A percentile compares a stretch with the other conserved stretches of the same genome.
phyloP scores from a whole-genome alignment of 2,888 invertebrate species.

The Pyralis farinalis region DNA sequence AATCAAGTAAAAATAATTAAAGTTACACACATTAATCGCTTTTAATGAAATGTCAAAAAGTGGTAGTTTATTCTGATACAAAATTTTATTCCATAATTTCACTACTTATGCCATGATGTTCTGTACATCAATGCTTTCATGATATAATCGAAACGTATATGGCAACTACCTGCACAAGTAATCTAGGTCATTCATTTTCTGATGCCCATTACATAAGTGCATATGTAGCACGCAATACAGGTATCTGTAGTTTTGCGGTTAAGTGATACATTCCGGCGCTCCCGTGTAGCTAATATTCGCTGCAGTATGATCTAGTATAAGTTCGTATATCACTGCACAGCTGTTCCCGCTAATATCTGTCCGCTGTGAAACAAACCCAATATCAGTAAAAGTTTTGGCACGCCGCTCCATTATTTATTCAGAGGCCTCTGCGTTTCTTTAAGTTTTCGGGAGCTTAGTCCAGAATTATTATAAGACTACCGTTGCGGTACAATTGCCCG shows the following conservation, averaged over 20 bases:
- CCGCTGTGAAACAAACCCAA: constrained; percentile 58
- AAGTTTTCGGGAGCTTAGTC: constrained; percentile 40
- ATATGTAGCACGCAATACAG: not conserved
- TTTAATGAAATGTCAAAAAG: too few species aligned
- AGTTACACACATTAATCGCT: too few species aligned
- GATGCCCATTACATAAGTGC: not conserved
- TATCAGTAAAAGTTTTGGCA: constrained; percentile 62
- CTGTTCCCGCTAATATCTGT: constrained; percentile 56
- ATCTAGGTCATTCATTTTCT: not conserved
- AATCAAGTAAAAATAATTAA: too few species aligned
- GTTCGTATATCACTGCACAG: constrained; percentile 36
- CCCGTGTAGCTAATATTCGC: not conserved
- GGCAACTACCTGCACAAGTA: not conserved
- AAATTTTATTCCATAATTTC: too few species aligned
- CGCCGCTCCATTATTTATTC: constrained; percentile 60
- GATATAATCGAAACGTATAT: not conserved
- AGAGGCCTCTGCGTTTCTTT: constrained; percentile 53
- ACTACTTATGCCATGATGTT: too few species aligned
- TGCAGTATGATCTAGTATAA: constrained; percentile 6
- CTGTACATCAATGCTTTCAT: too few species aligned
- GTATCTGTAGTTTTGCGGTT: not conserved
- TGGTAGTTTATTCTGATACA: too few species aligned
- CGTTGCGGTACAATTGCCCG: constrained; percentile 36
- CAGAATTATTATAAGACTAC: constrained; percentile 39
- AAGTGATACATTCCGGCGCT: not conserved